Conservation (phyloP, 2,888 invertebrate species). For the Melinaea marsaeus region DNA sequence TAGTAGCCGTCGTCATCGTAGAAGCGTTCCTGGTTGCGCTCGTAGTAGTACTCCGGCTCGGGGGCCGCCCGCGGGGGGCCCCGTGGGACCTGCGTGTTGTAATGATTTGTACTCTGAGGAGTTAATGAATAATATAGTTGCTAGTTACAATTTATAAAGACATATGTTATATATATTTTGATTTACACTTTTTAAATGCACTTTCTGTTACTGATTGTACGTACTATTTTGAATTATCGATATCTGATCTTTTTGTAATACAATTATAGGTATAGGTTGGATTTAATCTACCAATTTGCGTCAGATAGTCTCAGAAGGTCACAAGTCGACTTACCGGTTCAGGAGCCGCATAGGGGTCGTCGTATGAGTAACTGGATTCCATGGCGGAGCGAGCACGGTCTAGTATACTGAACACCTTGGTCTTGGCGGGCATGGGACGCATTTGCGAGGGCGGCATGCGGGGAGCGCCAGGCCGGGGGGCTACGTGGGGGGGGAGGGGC, state of each 20-base stretch:
- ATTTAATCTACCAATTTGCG: background rate
- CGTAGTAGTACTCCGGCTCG: slow-evolving; percentile 85
- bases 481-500: slow-evolving; percentile 20
- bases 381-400: slow-evolving; percentile 89
- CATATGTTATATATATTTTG: background rate
- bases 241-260: no score
- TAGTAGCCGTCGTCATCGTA: slow-evolving; percentile 64
- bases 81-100: slow-evolving; percentile 26
- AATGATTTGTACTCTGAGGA: no score
- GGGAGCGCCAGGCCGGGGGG: slow-evolving; percentile 42
- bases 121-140: no score
- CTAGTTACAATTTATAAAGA: background rate
- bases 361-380: slow-evolving; percentile 85
- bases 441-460: slow-evolving; percentile 50
- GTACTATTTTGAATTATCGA: no score
- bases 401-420: slow-evolving; percentile 90
- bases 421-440: slow-evolving; percentile 80
- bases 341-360: slow-evolving; percentile 55
- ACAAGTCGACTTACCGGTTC: slow-evolving; percentile 50
- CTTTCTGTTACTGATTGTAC: no score
- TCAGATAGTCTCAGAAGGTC: background rate
- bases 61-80: slow-evolving; percentile 79
- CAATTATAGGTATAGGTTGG: no score
- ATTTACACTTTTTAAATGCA: no score
- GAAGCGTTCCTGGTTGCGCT: slow-evolving; percentile 65